These are phyloP conservation scores for Lobophora halterata DNA, from an alignment of 2,888 invertebrate genomes.

Conservation along the genomic window DNA sequence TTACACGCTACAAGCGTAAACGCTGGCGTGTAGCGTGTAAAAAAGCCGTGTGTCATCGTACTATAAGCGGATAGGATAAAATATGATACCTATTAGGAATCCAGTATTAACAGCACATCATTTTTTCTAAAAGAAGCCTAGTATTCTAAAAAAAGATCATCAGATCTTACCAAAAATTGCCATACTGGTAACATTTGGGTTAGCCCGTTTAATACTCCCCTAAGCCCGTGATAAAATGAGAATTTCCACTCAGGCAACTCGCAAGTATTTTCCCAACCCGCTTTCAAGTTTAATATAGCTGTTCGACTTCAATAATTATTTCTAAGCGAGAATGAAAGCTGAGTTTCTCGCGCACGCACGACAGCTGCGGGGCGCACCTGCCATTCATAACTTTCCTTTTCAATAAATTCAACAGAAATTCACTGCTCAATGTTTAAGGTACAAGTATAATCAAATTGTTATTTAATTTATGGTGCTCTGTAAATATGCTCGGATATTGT, in stretches of 20 bases:
- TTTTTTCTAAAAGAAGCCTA: no score
- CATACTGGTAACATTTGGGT: conserved; percentile 1
- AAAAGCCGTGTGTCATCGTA: no score
- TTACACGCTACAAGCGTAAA: no score
- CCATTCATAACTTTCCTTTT: conserved; percentile 60
- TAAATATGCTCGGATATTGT: conserved; percentile 2
- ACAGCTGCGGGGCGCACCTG: conserved; percentile 54
- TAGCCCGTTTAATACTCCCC: conserved; percentile 3
- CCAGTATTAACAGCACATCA: no score
- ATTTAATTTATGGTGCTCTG: conserved; percentile 37
- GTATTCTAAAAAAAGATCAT: not conserved
- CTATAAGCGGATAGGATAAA: no score
- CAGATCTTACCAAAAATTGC: not conserved
- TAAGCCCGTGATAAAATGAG: conserved; percentile 29
- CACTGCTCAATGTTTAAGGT: conserved; percentile 29
- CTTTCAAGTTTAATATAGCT: conserved; percentile 39
- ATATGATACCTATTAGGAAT: no score
- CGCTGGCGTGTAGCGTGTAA: no score
- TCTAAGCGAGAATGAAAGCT: conserved; percentile 45
- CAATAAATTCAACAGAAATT: conserved; percentile 52
- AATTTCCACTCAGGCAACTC: conserved; percentile 35
- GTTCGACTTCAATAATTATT: conserved; percentile 46
- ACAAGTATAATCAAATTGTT: conserved; percentile 38
- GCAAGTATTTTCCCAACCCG: conserved; percentile 28
- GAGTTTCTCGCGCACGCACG: conserved; percentile 41